These are phyloP conservation scores for Drosophila ironensis DNA, from an alignment of 1,140 invertebrate genomes.

Conservation along the genomic window DNA sequence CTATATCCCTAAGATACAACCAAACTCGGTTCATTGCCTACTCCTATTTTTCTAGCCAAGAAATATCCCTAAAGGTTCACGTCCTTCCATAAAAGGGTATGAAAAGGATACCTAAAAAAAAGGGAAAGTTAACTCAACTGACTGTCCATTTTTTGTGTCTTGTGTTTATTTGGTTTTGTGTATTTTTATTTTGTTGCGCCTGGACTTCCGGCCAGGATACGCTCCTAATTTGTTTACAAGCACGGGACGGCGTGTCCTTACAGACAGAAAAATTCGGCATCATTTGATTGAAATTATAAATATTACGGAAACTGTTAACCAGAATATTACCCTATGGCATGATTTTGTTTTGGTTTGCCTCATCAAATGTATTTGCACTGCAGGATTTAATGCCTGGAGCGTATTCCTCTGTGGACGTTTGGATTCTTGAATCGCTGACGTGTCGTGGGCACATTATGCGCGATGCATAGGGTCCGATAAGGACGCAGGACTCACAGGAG, in stretches of 20 bases:
- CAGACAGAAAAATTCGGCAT: not conserved
- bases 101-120: constrained; percentile 19
- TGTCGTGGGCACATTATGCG: constrained; percentile 65
- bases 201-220: constrained; percentile 74
- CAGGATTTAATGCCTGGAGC: too few relatives aligned
- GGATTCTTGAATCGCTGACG: constrained; percentile 38
- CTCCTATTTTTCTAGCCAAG: too few relatives aligned
- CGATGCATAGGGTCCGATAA: constrained; percentile 66
- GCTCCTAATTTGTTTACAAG: constrained; percentile 77
- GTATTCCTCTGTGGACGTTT: too few relatives aligned
- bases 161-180: constrained; percentile 12
- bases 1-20: too few relatives aligned
- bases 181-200: constrained; percentile 49
- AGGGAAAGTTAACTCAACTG: constrained; percentile 54
- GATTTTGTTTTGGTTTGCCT: too few relatives aligned
- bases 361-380: not conserved
- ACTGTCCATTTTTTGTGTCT: constrained; percentile 31
- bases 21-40: too few relatives aligned
- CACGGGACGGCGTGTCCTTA: constrained; percentile 22
- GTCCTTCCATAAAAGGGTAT: constrained; percentile 5
- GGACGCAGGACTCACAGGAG: constrained; percentile 26
- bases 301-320: too few relatives aligned
- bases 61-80: too few relatives aligned
- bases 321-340: too few relatives aligned
- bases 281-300: too few relatives aligned